Conservation (phyloP, 2,797 vertebrate genomes). For the Brachyalestes nurse region DNA sequence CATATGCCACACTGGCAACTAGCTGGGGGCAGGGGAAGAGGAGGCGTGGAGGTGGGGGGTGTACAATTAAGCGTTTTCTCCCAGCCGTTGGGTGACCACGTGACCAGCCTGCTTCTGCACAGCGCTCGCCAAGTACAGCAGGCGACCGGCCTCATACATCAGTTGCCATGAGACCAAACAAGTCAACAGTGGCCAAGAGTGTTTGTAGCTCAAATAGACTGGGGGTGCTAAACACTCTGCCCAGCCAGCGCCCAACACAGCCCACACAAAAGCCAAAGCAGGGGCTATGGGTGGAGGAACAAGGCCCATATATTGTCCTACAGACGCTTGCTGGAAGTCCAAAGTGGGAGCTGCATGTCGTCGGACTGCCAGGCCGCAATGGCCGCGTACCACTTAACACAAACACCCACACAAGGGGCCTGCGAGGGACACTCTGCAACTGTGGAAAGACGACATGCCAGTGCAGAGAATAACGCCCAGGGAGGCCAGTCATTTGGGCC, state of each 20-base stretch:
- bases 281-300: not conserved
- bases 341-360: not conserved
- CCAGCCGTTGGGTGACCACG: not conserved
- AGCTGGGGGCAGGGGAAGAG: not conserved
- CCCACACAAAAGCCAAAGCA: conserved; percentile 4
- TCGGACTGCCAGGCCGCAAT: not conserved
- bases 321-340: not conserved
- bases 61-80: conserved; percentile 5
- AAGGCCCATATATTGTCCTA: not conserved
- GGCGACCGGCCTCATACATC: conserved; percentile 1
- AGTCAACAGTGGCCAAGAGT: conserved; percentile 27
- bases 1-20: not conserved
- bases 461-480: not conserved
- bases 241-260: not conserved
- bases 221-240: not conserved
- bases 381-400: not conserved
- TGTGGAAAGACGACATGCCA: not conserved
- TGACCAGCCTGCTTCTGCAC: conserved; percentile 2
- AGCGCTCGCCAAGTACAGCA: conserved; percentile 29
- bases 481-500: not conserved
- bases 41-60: no score
- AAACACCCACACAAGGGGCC: conserved; percentile 30
- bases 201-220: not conserved
- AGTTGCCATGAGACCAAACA: conserved; percentile 47
- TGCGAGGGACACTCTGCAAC: conserved; percentile 12